Base-by-base conservation (phyloP, 2,113 vertebrate genomes). In the Elaphurus davidianus region DNA sequence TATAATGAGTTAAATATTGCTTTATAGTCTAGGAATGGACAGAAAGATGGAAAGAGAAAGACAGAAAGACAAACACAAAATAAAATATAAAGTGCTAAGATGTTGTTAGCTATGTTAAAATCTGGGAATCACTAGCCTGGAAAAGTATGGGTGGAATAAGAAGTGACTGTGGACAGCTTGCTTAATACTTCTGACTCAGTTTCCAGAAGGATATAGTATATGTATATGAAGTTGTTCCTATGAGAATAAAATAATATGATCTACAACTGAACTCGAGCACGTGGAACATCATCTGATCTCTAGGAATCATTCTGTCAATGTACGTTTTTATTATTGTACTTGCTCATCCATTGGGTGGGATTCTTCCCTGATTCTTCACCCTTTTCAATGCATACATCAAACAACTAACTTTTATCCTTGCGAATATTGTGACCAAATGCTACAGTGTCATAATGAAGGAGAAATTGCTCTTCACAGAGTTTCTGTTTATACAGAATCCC, bases 251-350 rank as follows among this genome's bases (percentile, higher is more conserved):
- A 67, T 76, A 40, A 28, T 23, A 57, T 27, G 84, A 57, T 11
- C 43, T 76, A 43, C 0, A 1, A 76, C 21, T 76, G 36, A 76
- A 27, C 23, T 43, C 0, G 0, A 76, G 23, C 33, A 52, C 0
- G 0, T 19, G 4, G 12, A 79, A 23, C 30, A 43, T 13, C 43
- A 11, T 13, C 12, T 55, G 57, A 78, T 25, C 14, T 19, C 40
- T 15, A 62, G 59, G 13, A 27, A 76, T 7, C 7, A 40, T 78
- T 47, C 13, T 10, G 78, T 45, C 83, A 43, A 40, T 40, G 10
- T 21, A 30, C 4, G 10, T 67, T 92, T 64, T 95, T 45, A 84
- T 85, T 62, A 54, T 19, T 85, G 15, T 7, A 54, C n/a, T 84
- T 27, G 5, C 40, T 95, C n/a, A 71, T 52, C 2, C 50, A 86